A percentile compares a stretch with the other conserved stretches of the same genome.
These are phyloP conservation scores for Lasioglossum vierecki DNA, from an alignment of 2,888 invertebrate species.

Conservation along the genomic window DNA sequence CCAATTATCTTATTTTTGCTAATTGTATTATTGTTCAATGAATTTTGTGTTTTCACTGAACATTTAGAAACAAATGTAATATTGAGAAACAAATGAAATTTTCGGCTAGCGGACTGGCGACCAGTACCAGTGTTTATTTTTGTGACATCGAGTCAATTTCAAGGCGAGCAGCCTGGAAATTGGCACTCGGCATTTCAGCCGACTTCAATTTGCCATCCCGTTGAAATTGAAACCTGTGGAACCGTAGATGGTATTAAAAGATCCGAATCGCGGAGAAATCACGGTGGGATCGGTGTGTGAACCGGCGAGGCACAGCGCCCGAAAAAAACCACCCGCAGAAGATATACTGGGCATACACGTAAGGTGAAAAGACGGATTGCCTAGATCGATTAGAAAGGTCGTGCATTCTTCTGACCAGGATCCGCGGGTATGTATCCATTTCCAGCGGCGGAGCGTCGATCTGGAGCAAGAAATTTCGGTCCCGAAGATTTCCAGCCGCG, in stretches of 20 bases:
- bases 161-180: not conserved
- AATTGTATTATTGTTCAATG: not conserved
- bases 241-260: constrained; percentile 35
- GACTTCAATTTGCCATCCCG: constrained; percentile 10
- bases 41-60: not conserved
- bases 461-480: constrained; percentile 62
- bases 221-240: constrained; percentile 7
- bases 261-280: constrained; percentile 43
- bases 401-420: constrained; percentile 59
- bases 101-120: not conserved
- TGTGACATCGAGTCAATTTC: not conserved
- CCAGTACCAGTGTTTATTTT: not conserved
- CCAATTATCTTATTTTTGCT: not conserved
- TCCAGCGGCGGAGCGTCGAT: constrained; percentile 28
- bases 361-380: constrained; percentile 62
- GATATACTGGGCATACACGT: constrained; percentile 54
- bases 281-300: constrained; percentile 34
- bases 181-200: not conserved
- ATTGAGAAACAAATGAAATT: not conserved
- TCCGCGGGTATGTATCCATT: constrained; percentile 36
- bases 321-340: constrained; percentile 28
- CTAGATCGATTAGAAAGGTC: constrained; percentile 64
- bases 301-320: constrained; percentile 22
- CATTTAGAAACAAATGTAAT: not conserved
- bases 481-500: constrained; percentile 31